phyloP scores from a whole-genome alignment of 1,140 invertebrate species.

The Pygmarrhopalites habei region DNA sequence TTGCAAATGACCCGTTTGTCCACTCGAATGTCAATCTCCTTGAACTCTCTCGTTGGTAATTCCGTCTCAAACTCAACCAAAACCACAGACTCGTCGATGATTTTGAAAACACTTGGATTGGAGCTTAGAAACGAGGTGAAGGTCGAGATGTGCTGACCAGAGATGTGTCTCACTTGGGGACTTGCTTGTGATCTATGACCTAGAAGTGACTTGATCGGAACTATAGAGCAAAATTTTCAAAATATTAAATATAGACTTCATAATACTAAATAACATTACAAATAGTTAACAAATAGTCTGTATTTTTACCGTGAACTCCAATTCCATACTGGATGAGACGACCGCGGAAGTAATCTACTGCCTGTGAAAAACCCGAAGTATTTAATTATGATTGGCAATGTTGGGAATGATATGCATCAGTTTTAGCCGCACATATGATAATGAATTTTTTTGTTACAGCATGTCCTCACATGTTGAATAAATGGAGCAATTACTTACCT shows the following conservation, averaged over 20 bases:
- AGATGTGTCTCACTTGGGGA: conserved; percentile 90
- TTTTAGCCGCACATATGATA: too few species aligned
- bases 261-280: too few species aligned
- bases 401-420: too few species aligned
- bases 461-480: too few species aligned
- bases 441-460: too few species aligned
- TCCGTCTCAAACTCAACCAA: conserved; percentile 54
- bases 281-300: too few species aligned
- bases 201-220: conserved; percentile 65
- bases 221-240: too few species aligned
- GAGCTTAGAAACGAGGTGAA: conserved; percentile 83
- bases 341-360: conserved; percentile 87
- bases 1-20: conserved; percentile 10
- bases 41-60: conserved; percentile 57
- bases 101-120: conserved; percentile 77
- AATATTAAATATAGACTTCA: too few species aligned
- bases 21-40: conserved; percentile 13
- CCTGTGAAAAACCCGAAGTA: too few species aligned
- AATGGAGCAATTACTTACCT: too few species aligned
- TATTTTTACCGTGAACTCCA: too few species aligned
- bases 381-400: too few species aligned
- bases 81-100: conserved; percentile 47
- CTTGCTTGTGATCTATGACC: conserved; percentile 58
- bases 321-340: conserved; percentile 83
- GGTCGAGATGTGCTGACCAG: conserved; percentile 84